Evolutionary conservation across 2,797 vertebrate genomes (phyloP).

Genomic region (Lindbergichthys nudifrons): DNA sequence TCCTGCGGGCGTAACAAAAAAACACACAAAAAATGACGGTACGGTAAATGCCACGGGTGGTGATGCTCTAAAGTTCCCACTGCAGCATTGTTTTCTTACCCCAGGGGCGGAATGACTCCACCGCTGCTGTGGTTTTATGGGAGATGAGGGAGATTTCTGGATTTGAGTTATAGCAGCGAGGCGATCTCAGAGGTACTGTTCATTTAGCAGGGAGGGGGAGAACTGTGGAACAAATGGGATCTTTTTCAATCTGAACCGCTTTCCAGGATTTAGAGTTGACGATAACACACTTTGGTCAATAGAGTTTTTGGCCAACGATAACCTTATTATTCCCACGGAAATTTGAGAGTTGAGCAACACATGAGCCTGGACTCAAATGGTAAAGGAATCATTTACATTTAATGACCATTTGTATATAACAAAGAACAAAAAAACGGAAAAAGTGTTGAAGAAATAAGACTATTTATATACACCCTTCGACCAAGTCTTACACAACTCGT

Average conservation of each 20-base stretch:
- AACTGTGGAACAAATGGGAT: conserved; percentile 69
- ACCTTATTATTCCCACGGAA: conserved; percentile 26
- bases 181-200: conserved; percentile 67
- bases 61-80: conserved; percentile 70
- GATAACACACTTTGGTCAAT: conserved; percentile 38
- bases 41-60: conserved; percentile 72
- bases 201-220: conserved; percentile 61
- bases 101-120: conserved; percentile 65
- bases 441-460: too few relatives aligned
- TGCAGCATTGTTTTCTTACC: conserved; percentile 71
- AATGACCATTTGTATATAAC: too few relatives aligned
- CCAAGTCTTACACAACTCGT: too few relatives aligned
- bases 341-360: conserved; percentile 26
- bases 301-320: conserved; percentile 29
- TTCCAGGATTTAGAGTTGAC: conserved; percentile 53
- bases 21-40: conserved; percentile 2
- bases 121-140: conserved; percentile 71
- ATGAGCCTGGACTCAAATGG: conserved; percentile 27
- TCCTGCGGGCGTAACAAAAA: conserved; percentile 53
- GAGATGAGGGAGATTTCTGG: conserved; percentile 45
- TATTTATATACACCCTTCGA: too few relatives aligned
- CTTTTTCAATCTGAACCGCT: conserved; percentile 58
- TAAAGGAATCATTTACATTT: not conserved
- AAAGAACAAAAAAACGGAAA: too few relatives aligned
- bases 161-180: conserved; percentile 65